Base-by-base conservation (phyloP, 2,113 vertebrate genomes). In the Cephalopholis sonnerati region DNA sequence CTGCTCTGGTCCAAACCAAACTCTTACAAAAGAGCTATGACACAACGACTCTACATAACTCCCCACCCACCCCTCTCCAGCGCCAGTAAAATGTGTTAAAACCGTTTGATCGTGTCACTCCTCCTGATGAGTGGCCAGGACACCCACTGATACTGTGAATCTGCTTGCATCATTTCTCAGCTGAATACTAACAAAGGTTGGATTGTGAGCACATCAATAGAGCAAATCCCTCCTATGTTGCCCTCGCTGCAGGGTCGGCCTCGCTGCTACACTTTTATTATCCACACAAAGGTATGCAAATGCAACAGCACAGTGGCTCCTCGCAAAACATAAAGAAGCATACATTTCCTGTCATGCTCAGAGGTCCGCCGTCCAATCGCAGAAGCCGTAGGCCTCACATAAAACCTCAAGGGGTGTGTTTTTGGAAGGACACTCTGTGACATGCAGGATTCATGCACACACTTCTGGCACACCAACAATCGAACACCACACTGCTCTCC, bases 91-190 rank as follows among this genome's bases (percentile, higher is more conserved):
- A 80, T 41, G 58, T 84, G 78, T 63, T 39, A n/a, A 78, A 75
- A 55, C 11, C 9, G 22, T 70, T 69, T 54, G 62, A 88, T 65
- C n/a, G n/a, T 27, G 85, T 88, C 68, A 78, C 12, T 82, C 51
- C 39, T 64, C 57, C 58, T 48, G 79, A 72, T 67, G 70, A 1
- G 53, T 7, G n/a, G 27, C 18, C 48, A 81, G 64, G 50, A 87
- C 69, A 55, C 80, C 62, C 64, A 22, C 69, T 68, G 76, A 54
- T 57, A 65, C 70, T 8, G 74, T 68, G 32, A 55, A 77, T 74
- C 59, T 44, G 55, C 46, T 68, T 71, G 57, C 63, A 79, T 74
- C 51, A 69, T 74, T 68, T 74, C 74, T 24, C 22, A 77, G 39
- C 46, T 44, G 39, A 64, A 20, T 18, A 9, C 53, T 57, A 25